Base-by-base conservation (phyloP, 2,113 vertebrate genomes). In the Trematomus loennbergii region DNA sequence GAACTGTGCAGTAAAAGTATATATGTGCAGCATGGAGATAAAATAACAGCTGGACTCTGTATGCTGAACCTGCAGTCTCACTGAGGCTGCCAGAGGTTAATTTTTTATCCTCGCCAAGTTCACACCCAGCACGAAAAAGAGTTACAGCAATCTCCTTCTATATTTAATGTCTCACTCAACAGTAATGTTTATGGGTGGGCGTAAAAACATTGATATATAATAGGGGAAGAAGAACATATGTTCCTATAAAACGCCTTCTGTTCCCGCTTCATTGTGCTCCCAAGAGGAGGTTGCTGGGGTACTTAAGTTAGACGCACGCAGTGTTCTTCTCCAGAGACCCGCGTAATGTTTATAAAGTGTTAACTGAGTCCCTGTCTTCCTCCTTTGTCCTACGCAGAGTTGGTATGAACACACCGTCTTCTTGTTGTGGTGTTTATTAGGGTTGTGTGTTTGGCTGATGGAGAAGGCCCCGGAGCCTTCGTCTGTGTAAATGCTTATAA, bases 241-340 rank as follows among this genome's bases (percentile, higher is more conserved):
- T 92, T 92, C 85, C 90, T 78, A 92, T 93, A 95, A 95, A 94
- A 90, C 86, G 72, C 90, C 92, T 89, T 94, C 93, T 94, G 94
- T 89, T 93, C 75, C 85, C 12, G 78, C 85, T 87, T 83, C 89
- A 87, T 90, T 86, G 77, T 82, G 83, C 68, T 91, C 89, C 91
- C 89, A 65, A 68, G 88, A 91, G 92, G 78, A 87, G 87, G 83
- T 59, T 72, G 89, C 57, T 85, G 87, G 81, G 79, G 90, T 92
- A 92, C 91, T 94, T 93, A 92, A 93, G 90, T 86, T 90, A 90
- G 86, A 93, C 49, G 76, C 85, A 82, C 84, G 78, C 83, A 78
- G 72, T 61, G 57, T 74, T 58, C 70, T 55, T 92, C 92, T 89
- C 89, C 80, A 33, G 91, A 91, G 93, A 91, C 83, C 68, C 17